Percentiles rank a stretch among this genome's conserved stretches.
These are phyloP conservation scores for Bucco capensis DNA, from an alignment of 2,113 vertebrate genomes.

Conservation along the genomic window DNA sequence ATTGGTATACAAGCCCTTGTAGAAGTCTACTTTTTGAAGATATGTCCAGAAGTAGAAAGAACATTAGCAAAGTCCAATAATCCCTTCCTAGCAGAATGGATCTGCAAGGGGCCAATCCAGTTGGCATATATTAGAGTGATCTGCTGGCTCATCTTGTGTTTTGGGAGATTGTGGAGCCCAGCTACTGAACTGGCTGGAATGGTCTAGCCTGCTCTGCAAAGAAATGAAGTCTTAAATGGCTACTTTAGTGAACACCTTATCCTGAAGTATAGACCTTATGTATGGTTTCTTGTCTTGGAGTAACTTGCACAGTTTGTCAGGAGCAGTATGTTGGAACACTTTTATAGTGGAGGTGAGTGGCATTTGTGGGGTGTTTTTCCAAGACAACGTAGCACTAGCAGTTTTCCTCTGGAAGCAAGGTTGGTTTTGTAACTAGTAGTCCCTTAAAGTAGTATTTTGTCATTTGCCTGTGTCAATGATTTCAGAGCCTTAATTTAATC, in stretches of 20 bases:
- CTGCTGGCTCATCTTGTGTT: accelerated
- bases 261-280: background rate
- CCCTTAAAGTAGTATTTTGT: background rate
- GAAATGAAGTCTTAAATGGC: background rate
- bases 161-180: background rate
- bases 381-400: background rate
- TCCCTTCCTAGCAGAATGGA: background rate
- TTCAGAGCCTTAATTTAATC: slow-evolving; percentile 16
- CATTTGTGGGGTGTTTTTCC: background rate
- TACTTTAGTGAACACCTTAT: background rate
- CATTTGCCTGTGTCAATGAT: background rate
- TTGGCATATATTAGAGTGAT: background rate
- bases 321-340: background rate
- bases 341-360: background rate
- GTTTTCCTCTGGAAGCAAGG: background rate
- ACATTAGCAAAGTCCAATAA: background rate
- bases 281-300: background rate
- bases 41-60: background rate
- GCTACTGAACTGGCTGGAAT: background rate
- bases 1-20: background rate
- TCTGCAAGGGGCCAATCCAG: background rate
- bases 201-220: background rate
- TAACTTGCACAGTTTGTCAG: background rate
- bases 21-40: background rate
- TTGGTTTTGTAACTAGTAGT: background rate